phyloP scores from a whole-genome alignment of 2,888 invertebrate genomes.

The Cheilosia soror region DNA sequence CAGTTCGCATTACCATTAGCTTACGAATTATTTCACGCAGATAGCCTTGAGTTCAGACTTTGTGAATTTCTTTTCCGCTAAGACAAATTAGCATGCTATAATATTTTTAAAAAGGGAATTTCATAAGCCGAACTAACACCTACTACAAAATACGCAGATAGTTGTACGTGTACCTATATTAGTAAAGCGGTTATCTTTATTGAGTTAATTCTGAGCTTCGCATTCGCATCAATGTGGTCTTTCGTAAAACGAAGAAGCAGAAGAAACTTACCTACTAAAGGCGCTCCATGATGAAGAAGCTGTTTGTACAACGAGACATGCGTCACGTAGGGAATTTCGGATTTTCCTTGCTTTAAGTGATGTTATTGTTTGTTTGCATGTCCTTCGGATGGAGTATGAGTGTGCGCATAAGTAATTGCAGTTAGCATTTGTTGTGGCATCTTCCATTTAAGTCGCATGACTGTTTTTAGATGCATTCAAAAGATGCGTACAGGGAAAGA shows the following conservation, averaged over 20 bases:
- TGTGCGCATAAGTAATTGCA: background rate
- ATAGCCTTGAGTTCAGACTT: conserved; percentile 1
- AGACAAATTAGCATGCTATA: background rate
- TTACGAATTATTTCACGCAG: background rate
- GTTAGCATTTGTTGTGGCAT: background rate
- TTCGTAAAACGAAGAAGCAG: background rate
- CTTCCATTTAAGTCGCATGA: background rate
- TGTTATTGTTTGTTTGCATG: conserved; percentile 7
- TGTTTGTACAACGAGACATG: background rate
- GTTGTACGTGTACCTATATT: too few species aligned
- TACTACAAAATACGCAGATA: too few species aligned
- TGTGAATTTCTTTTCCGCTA: conserved; percentile 27
- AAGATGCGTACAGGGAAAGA: conserved; percentile 15
- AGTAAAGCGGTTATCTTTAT: too few species aligned
- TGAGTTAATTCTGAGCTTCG: too few species aligned
- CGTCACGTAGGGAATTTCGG: background rate
- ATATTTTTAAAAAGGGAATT: background rate
- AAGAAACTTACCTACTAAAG: background rate
- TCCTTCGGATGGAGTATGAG: conserved; percentile 11
- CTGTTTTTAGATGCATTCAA: background rate
- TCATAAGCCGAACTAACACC: background rate
- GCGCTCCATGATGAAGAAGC: background rate
- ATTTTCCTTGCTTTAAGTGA: background rate
- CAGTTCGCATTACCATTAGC: conserved; percentile 15
- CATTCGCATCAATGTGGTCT: too few species aligned